Percentiles rank a stretch among this genome's conserved stretches.
These are phyloP conservation scores for Sarcophaga peregrina DNA, from an alignment of 1,140 invertebrate species.

Conservation along the genomic window DNA sequence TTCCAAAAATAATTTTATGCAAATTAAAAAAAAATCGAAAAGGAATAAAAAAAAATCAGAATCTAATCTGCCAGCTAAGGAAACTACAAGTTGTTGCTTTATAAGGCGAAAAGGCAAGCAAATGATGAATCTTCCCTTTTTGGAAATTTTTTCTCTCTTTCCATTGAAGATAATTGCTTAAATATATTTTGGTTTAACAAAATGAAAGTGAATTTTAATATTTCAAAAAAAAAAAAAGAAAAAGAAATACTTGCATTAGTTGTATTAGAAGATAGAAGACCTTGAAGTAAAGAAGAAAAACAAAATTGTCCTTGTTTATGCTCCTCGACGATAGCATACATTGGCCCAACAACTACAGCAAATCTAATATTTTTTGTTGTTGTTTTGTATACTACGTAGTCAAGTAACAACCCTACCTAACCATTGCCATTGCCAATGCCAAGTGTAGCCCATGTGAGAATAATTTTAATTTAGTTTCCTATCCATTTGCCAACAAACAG, in stretches of 20 bases:
- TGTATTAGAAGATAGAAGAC: background rate
- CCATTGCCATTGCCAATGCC: background rate
- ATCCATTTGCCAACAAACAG: background rate
- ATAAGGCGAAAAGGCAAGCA: background rate
- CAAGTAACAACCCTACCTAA: background rate
- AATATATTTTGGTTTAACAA: too few relatives aligned
- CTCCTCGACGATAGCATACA: background rate
- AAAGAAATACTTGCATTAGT: too few relatives aligned
- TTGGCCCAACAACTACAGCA: background rate
- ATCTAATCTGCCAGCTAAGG: background rate
- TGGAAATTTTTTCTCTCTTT: too few relatives aligned
- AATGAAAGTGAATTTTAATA: too few relatives aligned
- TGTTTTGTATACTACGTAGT: background rate
- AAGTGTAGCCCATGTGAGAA: constrained; percentile 6
- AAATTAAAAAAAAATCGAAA: too few relatives aligned
- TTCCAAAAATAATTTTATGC: too few relatives aligned
- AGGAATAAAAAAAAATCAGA: background rate
- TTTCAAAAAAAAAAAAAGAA: too few relatives aligned
- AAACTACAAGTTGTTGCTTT: background rate
- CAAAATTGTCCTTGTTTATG: background rate
- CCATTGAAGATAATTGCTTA: too few relatives aligned
- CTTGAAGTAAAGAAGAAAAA: background rate
- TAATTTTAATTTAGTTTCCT: background rate
- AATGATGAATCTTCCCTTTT: background rate
- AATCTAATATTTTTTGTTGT: background rate